Percentiles rank a stretch among this genome's conserved stretches.
phyloP scores from a whole-genome alignment of 2,888 invertebrate species.

The Syrista parreyssii region DNA sequence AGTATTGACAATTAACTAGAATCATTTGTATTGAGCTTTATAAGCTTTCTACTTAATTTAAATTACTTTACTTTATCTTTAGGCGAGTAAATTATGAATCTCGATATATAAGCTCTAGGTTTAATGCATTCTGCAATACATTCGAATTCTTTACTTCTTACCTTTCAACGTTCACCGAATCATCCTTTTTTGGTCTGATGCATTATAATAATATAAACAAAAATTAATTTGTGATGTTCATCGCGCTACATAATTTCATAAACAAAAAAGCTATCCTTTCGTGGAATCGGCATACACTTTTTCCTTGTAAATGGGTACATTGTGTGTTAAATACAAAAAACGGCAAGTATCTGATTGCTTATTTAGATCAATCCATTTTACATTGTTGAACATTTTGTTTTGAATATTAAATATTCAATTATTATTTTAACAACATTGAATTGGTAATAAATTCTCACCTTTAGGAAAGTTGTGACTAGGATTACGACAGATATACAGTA shows the following conservation, averaged over 20 bases:
- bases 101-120: not conserved
- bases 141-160: slow-evolving; percentile 44
- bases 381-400: not conserved
- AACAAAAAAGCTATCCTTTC: not conserved
- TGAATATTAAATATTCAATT: slow-evolving; percentile 9
- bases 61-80: too few relatives aligned
- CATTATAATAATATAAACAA: slow-evolving; percentile 46
- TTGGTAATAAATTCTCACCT: not conserved
- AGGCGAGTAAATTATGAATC: not conserved
- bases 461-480: not conserved
- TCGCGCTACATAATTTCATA: not conserved
- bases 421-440: slow-evolving; percentile 7
- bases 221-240: slow-evolving; percentile 17
- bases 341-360: not conserved
- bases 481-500: slow-evolving; percentile 8
- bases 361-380: not conserved
- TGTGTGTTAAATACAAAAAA: not conserved
- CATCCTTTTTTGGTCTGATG: slow-evolving; percentile 61
- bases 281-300: not conserved
- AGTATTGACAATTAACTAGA: not conserved
- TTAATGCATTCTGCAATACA: not conserved
- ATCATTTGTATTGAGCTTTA: not conserved
- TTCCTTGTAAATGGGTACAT: not conserved
- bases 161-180: slow-evolving; percentile 61
- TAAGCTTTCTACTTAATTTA: too few relatives aligned